phyloP scores from a whole-genome alignment of 2,113 vertebrate genomes.

The Leptosomus discolor region DNA sequence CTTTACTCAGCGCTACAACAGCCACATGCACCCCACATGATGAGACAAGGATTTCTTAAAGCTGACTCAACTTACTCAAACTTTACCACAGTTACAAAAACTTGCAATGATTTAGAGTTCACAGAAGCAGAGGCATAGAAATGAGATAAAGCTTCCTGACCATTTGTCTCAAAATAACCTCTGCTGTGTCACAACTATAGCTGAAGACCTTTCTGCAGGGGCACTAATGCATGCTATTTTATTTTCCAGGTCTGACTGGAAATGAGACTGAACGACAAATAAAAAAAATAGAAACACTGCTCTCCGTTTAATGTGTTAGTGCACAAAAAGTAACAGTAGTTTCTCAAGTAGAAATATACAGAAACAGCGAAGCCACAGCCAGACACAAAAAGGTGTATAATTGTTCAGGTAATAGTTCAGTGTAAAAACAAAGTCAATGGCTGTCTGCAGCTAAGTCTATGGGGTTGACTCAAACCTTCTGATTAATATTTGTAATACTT shows the following conservation, averaged over 20 bases:
- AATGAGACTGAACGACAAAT: not conserved
- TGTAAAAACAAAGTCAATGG: not conserved
- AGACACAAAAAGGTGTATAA: not conserved
- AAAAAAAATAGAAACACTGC: not conserved
- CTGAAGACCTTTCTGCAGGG: not conserved
- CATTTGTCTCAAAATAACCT: not conserved
- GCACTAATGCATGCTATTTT: not conserved
- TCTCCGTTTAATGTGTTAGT: not conserved
- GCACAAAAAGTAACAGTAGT: not conserved
- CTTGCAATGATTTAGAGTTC: not conserved
- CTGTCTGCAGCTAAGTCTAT: not conserved
- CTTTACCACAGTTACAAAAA: not conserved
- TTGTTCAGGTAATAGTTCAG: not conserved
- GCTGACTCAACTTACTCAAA: conserved; percentile 1
- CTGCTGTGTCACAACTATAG: not conserved
- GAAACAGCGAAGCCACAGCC: not conserved
- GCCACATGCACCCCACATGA: not conserved
- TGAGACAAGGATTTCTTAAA: not conserved
- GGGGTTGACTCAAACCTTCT: not conserved
- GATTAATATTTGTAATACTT: not conserved
- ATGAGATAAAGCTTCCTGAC: not conserved
- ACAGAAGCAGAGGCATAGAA: not conserved
- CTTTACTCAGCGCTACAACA: not conserved
- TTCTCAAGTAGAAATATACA: not conserved
- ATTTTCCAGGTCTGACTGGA: not conserved